A percentile compares a stretch with the other conserved stretches of the same genome.
These are phyloP conservation scores for Drosophila pullipes DNA, from an alignment of 2,888 invertebrate genomes.

Conservation along the genomic window DNA sequence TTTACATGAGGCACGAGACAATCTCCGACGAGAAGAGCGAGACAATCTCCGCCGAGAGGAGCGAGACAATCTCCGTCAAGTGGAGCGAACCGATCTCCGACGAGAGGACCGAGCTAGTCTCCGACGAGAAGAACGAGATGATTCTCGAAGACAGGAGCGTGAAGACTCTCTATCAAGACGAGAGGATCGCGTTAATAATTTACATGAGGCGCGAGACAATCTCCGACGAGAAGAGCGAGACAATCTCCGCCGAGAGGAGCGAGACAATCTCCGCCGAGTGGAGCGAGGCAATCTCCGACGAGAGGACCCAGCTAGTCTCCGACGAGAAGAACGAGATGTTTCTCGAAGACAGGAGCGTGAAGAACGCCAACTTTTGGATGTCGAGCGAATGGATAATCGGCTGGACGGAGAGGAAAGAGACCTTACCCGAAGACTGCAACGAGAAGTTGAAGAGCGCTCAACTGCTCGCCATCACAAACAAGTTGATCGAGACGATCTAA, in stretches of 20 bases:
- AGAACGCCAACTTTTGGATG: neutral
- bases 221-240: neutral
- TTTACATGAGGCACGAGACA: neutral
- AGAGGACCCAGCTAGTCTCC: neutral
- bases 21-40: neutral
- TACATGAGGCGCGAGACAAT: too few relatives aligned
- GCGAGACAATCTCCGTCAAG: neutral
- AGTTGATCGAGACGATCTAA: neutral
- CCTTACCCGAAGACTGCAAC: neutral
- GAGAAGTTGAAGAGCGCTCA: neutral
- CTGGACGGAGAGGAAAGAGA: neutral
- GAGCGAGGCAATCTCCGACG: neutral
- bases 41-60: neutral
- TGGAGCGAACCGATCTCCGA: neutral
- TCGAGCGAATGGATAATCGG: slow-evolving; percentile 1
- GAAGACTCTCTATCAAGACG: too few relatives aligned
- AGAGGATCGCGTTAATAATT: too few relatives aligned
- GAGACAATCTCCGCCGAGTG: neutral
- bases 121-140: too few relatives aligned
- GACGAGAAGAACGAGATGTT: slow-evolving; percentile 2
- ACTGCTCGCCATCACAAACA: neutral
- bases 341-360: slow-evolving; percentile 6
- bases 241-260: neutral
- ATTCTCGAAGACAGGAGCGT: too few relatives aligned
- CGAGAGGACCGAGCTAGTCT: neutral